phyloP scores from a whole-genome alignment of 2,888 invertebrate species.

The Antheraea assamensis region DNA sequence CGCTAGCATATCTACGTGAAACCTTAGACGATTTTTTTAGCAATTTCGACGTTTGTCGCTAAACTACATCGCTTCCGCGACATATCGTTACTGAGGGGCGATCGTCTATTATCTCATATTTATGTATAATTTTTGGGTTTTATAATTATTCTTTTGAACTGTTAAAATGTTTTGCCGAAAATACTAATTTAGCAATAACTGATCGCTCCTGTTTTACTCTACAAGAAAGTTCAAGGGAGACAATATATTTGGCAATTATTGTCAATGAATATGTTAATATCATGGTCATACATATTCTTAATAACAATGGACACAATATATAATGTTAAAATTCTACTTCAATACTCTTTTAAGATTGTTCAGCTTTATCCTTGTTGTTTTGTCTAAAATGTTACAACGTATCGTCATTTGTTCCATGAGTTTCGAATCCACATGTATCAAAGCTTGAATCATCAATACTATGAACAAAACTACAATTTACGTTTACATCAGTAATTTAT shows the following conservation, averaged over 20 bases:
- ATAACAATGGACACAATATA: neutral
- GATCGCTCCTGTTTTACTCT: neutral
- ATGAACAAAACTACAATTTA: too few relatives aligned
- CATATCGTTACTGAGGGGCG: neutral
- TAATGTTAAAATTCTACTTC: neutral
- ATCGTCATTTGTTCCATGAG: too few relatives aligned
- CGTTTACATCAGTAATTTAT: neutral
- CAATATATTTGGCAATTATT: neutral
- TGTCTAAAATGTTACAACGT: too few relatives aligned
- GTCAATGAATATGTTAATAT: neutral
- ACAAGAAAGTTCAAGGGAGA: neutral
- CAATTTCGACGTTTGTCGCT: neutral
- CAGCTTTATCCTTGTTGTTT: neutral
- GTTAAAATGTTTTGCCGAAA: neutral
- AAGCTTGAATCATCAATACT: too few relatives aligned
- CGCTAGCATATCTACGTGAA: conserved; percentile 1
- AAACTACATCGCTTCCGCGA: neutral
- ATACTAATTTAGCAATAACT: neutral
- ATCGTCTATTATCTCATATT: neutral
- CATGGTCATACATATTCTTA: neutral
- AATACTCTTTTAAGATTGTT: neutral
- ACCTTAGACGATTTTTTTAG: neutral
- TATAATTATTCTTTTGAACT: neutral
- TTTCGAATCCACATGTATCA: too few relatives aligned
- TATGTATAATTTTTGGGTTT: neutral